Evolutionary conservation across 2,797 vertebrate genomes (phyloP).

Genomic region (Agapornis canus): DNA sequence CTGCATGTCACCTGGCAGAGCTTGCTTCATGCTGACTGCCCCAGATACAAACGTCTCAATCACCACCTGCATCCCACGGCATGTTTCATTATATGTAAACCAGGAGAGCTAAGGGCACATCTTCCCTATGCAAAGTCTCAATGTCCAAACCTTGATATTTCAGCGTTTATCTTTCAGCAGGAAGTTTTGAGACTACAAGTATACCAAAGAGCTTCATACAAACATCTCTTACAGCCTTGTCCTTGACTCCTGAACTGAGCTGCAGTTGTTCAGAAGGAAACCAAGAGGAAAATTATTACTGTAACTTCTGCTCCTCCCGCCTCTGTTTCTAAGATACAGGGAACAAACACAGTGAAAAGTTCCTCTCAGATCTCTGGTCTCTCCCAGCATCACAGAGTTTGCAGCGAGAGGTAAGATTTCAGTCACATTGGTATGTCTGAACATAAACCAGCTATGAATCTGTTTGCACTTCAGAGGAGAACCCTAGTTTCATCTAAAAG

Average conservation of each 20-base stretch:
- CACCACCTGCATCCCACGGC: fast-evolving
- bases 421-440: not conserved
- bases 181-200: not conserved
- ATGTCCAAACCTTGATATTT: not conserved
- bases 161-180: not conserved
- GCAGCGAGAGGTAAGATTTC: not conserved
- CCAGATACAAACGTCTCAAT: not conserved
- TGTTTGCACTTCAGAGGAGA: not conserved
- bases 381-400: not conserved
- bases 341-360: not conserved
- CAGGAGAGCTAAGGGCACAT: not conserved
- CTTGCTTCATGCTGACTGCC: not conserved
- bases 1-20: not conserved
- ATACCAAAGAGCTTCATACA: not conserved
- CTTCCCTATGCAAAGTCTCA: not conserved
- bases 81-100: not conserved
- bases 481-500: not conserved
- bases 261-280: not conserved
- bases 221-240: not conserved
- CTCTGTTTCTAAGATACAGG: not conserved
- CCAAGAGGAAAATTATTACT: not conserved
- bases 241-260: not conserved
- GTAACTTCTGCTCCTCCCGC: not conserved
- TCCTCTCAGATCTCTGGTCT: not conserved
- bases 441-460: not conserved